Conservation (phyloP, 2,113 vertebrate genomes). For the Bufo bufo region DNA sequence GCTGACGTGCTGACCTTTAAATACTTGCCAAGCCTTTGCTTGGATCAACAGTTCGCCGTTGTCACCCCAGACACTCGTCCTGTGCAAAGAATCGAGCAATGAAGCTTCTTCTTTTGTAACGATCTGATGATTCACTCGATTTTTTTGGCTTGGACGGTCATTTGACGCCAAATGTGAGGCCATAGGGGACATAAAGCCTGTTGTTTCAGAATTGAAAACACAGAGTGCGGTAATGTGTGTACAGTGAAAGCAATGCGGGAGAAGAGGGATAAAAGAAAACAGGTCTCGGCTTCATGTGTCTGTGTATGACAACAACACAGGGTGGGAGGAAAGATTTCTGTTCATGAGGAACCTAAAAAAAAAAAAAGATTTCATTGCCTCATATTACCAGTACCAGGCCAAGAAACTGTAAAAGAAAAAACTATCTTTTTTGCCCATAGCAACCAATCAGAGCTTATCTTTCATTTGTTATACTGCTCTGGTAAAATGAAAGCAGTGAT, state of each 20-base stretch:
- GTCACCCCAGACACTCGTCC: conserved; percentile 29
- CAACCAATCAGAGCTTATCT: no score
- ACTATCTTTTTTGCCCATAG: no score
- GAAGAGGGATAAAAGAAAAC: not conserved
- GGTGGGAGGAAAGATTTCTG: not conserved
- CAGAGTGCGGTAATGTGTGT: conserved; percentile 3
- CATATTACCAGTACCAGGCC: not conserved
- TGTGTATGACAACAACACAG: not conserved
- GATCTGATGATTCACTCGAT: conserved; percentile 43
- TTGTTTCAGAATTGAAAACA: conserved; percentile 21
- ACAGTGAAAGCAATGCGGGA: not conserved
- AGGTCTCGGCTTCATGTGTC: not conserved
- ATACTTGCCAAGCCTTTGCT: conserved; percentile 40
- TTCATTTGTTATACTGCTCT: no score
- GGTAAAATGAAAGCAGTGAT: no score
- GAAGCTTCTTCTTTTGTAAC: conserved; percentile 20
- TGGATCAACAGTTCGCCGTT: conserved; percentile 2
- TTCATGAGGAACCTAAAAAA: not conserved
- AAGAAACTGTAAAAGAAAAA: no score
- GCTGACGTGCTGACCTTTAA: conserved; percentile 42
- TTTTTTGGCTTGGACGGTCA: not conserved
- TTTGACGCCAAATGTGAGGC: conserved; percentile 3
- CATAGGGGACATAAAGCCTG: not conserved
- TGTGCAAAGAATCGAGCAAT: conserved; percentile 15
- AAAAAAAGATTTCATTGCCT: not conserved